A percentile compares a stretch with the other conserved stretches of the same genome.
Conservation (phyloP, 2,797 vertebrate species). For the Rhyacichthys aspro region DNA sequence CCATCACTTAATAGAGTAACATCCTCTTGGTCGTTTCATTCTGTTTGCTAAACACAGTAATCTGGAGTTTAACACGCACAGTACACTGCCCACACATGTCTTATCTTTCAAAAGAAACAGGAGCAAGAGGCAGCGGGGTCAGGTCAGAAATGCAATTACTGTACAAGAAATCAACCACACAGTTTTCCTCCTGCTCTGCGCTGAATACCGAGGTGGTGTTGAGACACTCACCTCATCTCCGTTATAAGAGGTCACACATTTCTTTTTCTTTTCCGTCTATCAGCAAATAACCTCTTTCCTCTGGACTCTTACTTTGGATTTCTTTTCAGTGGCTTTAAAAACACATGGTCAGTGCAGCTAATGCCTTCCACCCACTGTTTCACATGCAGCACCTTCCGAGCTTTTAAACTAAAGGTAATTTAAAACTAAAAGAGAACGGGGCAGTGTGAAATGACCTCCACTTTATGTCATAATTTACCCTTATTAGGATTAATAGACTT, state of each 20-base stretch:
- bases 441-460: too few relatives aligned
- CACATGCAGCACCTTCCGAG: conserved; percentile 53
- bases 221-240: conserved; percentile 42
- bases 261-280: conserved; percentile 36
- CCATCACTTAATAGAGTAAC: conserved; percentile 49
- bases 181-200: conserved; percentile 37
- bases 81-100: conserved; percentile 70
- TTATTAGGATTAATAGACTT: too few relatives aligned
- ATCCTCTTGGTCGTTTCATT: conserved; percentile 66
- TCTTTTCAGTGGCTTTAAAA: conserved; percentile 42
- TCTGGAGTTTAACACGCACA: conserved; percentile 46
- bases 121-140: conserved; percentile 60
- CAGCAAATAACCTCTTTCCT: conserved; percentile 39
- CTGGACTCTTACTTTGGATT: conserved; percentile 43
- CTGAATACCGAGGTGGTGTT: conserved; percentile 31
- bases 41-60: conserved; percentile 59
- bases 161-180: conserved; percentile 38
- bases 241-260: conserved; percentile 42
- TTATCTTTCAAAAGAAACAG: conserved; percentile 71
- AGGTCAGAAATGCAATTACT: conserved; percentile 75
- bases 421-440: conserved; percentile 34
- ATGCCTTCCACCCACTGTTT: conserved; percentile 65
- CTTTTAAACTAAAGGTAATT: conserved; percentile 61
- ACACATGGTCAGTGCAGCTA: conserved; percentile 42
- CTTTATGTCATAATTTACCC: too few relatives aligned